Conservation (phyloP, 1,140 invertebrate species). For the Hesperophylax magnus region DNA sequence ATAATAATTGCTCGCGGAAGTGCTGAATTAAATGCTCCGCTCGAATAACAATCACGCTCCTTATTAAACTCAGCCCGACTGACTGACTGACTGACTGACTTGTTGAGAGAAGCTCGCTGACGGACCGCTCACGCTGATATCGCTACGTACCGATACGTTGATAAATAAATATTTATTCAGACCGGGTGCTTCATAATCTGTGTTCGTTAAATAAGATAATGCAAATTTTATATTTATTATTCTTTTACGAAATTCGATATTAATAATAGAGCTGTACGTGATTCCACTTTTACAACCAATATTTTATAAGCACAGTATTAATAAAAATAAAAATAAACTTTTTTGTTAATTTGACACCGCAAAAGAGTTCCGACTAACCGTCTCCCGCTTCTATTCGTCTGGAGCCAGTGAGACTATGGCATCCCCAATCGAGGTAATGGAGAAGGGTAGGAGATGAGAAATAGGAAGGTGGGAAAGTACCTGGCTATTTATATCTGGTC, state of each 20-base stretch:
- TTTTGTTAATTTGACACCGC: no score
- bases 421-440: no score
- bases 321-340: no score
- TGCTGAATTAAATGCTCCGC: conserved; percentile 31
- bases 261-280: neutral
- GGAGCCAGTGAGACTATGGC: no score
- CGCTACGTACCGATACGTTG: neutral
- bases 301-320: no score
- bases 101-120: neutral
- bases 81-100: neutral
- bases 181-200: neutral
- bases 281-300: no score
- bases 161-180: no score
- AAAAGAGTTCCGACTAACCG: no score
- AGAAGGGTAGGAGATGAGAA: no score
- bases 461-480: no score
- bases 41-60: conserved; percentile 24
- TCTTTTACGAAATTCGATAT: neutral
- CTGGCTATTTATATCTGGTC: no score
- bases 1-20: conserved; percentile 24
- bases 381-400: no score
- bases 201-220: neutral
- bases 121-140: neutral
- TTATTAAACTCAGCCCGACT: conserved; percentile 21
- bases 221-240: neutral